Conservation (phyloP, 2,888 invertebrate species). For the Drosophila algonquin region DNA sequence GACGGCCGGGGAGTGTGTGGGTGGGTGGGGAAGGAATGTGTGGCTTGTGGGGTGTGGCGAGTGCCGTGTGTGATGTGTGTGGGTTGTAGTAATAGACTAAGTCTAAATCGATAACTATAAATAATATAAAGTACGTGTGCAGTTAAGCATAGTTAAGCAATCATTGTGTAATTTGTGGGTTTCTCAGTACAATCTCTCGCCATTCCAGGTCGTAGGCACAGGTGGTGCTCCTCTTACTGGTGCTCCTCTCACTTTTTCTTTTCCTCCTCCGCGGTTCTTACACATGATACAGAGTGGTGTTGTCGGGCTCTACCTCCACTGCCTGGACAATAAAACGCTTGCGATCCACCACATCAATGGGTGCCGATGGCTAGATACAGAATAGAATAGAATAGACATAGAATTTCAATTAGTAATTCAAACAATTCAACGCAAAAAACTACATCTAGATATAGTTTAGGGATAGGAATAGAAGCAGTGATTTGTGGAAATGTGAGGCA, state of each 20-base stretch:
- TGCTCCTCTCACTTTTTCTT: neutral
- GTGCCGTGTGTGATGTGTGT: neutral
- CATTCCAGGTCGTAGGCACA: slow-evolving; percentile 10
- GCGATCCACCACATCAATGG: slow-evolving; percentile 66
- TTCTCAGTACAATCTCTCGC: slow-evolving; percentile 35
- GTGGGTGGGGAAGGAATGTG: neutral
- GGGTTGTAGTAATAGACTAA: slow-evolving; percentile 12
- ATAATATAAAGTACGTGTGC: slow-evolving; percentile 40
- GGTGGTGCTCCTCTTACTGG: slow-evolving; percentile 5
- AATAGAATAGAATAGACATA: too few species aligned
- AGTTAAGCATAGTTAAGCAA: slow-evolving; percentile 4
- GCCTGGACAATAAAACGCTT: slow-evolving; percentile 82
- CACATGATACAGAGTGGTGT: slow-evolving; percentile 79
- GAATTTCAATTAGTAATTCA: neutral
- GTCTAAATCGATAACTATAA: slow-evolving; percentile 34
- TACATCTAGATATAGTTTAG: neutral
- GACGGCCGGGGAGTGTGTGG: neutral
- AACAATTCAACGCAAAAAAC: neutral
- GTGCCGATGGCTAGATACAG: slow-evolving; percentile 46
- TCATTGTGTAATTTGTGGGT: slow-evolving; percentile 25
- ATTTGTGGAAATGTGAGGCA: neutral
- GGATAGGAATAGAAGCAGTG: neutral
- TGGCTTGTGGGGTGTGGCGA: too few species aligned
- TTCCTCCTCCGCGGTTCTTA: slow-evolving; percentile 2
- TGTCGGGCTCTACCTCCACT: slow-evolving; percentile 79